These are phyloP conservation scores for Coelogynopora nodosa DNA, from an alignment of 2,888 invertebrate species.

Conservation along the genomic window DNA sequence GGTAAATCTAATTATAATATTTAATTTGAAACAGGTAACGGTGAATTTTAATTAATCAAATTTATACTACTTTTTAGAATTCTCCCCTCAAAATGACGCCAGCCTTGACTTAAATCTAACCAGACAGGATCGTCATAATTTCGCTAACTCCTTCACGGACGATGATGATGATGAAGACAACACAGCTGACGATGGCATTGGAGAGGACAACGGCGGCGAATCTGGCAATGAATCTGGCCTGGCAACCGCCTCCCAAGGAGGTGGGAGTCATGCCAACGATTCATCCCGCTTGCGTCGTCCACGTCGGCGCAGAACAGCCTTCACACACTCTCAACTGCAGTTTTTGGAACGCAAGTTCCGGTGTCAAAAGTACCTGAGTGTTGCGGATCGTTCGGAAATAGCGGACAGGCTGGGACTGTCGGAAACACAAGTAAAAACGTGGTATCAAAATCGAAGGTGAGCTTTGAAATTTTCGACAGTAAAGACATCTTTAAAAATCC, in stretches of 20 bases:
- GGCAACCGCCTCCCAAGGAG: background rate
- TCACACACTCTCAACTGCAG: constrained; percentile 86
- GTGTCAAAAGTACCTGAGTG: constrained; percentile 86
- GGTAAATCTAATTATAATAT: too few relatives aligned
- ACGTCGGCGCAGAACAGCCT: constrained; percentile 69
- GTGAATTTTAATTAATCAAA: too few relatives aligned
- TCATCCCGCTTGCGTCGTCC: constrained; percentile 44
- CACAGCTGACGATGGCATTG: background rate
- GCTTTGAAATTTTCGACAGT: too few relatives aligned
- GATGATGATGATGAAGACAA: background rate
- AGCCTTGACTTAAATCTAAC: too few relatives aligned
- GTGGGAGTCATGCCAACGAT: background rate
- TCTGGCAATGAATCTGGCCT: background rate
- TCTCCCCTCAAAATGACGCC: too few relatives aligned
- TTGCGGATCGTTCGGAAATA: constrained; percentile 85
- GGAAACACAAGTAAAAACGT: constrained; percentile 91
- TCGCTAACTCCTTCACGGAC: too few relatives aligned
- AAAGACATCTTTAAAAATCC: too few relatives aligned
- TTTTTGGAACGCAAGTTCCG: constrained; percentile 85
- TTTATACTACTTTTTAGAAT: too few relatives aligned
- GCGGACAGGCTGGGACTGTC: constrained; percentile 82
- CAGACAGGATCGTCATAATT: too few relatives aligned
- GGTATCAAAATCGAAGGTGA: constrained; percentile 84
- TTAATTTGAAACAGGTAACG: too few relatives aligned
- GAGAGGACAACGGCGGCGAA: background rate